Base-by-base conservation (phyloP, 1,140 invertebrate species). In the Heliothis subflexa region DNA sequence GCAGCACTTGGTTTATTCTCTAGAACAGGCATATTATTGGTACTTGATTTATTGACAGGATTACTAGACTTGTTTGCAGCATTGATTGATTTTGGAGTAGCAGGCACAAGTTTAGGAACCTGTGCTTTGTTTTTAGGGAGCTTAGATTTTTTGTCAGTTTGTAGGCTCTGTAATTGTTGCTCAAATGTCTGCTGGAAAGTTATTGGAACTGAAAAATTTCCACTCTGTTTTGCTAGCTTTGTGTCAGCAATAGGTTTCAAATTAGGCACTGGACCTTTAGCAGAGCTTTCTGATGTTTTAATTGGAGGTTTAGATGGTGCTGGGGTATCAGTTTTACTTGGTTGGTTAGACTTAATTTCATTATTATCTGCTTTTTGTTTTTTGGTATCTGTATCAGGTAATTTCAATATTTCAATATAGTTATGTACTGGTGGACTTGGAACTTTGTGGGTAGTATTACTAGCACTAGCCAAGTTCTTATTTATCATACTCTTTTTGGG, bases 321-420 rank as follows among this genome's bases (percentile, higher is more conserved):
- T 64, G 81, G 7, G 64, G 55, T 78, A 66, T 93, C 91, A 77
- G 76, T 78, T 85, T 90, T 90, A 81, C 74, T 88, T 66, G 74
- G 50, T 61, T 79, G 55, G 79, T 81, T 87, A 50, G 71, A 18
- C 83, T 91, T 93, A 1, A 14, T 54, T 73, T 93, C 91, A 81
- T 59, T 79, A 74, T 71, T 80, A 33, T 91, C 88, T 68, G 59
- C 12, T 85, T 90, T 93, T 80, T 66, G 16, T 81, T 92, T 92
- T 84, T 92, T 94, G 33, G 87, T 54, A 73, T 91, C 94, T 66
- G 82, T 88, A 74, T 96, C 95, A 40, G 95, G 95, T 55, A 96
- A 84, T 89, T 96, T 96, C 73, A 96, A 86, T 71, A 96, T 96
- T 92, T 96, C 95, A 73, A 96, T 95, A 81, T 94, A 95, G 86